Evolutionary conservation across 2,888 invertebrate genomes (phyloP).

Genomic region (Andricus curvator): DNA sequence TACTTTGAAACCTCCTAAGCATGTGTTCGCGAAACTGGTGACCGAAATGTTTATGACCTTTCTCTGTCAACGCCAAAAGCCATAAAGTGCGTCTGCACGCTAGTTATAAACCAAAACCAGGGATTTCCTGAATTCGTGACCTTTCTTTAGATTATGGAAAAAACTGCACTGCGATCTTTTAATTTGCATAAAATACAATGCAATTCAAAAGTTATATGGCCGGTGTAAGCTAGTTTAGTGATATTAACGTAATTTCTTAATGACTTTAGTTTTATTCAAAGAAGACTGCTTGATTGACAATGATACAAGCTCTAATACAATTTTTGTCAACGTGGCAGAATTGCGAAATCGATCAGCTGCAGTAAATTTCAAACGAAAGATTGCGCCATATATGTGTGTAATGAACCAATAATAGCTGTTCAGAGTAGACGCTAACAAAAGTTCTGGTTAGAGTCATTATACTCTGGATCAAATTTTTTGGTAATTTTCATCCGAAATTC

Average conservation of each 20-base stretch:
- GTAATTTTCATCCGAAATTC: too few relatives aligned
- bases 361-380: neutral
- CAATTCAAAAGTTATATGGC: too few relatives aligned
- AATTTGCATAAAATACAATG: neutral
- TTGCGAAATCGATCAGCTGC: neutral
- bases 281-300: too few relatives aligned
- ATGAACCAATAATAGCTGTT: neutral
- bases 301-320: neutral
- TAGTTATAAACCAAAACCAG: neutral
- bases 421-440: neutral
- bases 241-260: too few relatives aligned
- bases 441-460: too few relatives aligned
- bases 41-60: neutral
- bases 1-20: neutral
- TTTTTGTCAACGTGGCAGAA: neutral
- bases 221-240: too few relatives aligned
- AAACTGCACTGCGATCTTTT: neutral
- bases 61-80: neutral
- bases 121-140: neutral
- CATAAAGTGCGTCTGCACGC: neutral
- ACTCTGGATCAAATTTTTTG: too few relatives aligned
- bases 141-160: neutral
- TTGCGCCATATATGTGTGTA: neutral
- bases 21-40: neutral
- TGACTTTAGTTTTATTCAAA: too few relatives aligned